Base-by-base conservation (phyloP, 1,140 invertebrate species). In the Drepana arcuata region DNA sequence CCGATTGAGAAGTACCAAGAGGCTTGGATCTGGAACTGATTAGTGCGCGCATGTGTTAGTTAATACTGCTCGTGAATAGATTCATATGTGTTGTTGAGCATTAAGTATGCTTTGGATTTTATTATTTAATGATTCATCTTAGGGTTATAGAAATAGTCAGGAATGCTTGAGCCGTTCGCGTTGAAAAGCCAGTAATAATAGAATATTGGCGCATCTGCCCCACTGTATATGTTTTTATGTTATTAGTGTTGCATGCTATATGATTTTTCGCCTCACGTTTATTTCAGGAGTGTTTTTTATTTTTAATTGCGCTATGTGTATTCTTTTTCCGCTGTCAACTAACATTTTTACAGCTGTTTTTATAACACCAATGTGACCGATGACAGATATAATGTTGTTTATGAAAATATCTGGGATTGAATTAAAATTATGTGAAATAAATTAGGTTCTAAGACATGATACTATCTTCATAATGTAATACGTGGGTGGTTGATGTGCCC, bases 91-190 rank as follows among this genome's bases (percentile, higher is more conserved):
- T 62, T 60, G 61, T 65, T 50, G 61, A 66, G 74, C 73, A 79
- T 82, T 79, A 82, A 82, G 78, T 79, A 74, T 73, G 78, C 74
- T 79, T 78, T 70, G 52, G 65, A 82, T 82, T 82, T 82, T 82
- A 79, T 82, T 79, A 82, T 79, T 82, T 79, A 82, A 82, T 79
- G 78, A 82, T 79, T 82, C 78, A 82, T 82, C 74, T 78, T 78
- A 75, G 72, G 70, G 74, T 70, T 79, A 74, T 82, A 74, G 78
- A 82, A 82, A 82, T 79, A 82, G 73, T 75, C 53, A 56, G 74
- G 78, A 79, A 78, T 82, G 78, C 67, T 79, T 63, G 66, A 59
- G 65, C 60, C 61, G 72, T 71, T 68, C 72, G 64, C 55, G 72
- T 57, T 70, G 77, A 78, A 81, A 82, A 77, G 63, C 72, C 65